Evolutionary conservation across 2,888 invertebrate genomes (phyloP).

Genomic region (Anthoptus insignis): DNA sequence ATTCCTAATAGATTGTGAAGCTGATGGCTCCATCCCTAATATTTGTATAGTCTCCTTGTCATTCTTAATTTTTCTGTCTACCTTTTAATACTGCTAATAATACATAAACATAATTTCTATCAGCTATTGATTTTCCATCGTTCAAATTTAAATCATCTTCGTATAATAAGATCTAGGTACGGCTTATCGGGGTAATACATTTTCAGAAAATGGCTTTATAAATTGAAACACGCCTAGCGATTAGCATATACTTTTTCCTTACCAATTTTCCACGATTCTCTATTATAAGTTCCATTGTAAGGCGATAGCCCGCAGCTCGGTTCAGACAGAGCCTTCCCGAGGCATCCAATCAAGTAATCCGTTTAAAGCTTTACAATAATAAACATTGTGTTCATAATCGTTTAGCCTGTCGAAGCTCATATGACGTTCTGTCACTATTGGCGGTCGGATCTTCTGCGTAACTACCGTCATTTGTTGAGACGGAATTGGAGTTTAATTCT

Average conservation of each 20-base stretch:
- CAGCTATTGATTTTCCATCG: background rate
- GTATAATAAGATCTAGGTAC: constrained; percentile 3
- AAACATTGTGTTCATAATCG: constrained; percentile 66
- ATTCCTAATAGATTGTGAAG: too few species aligned
- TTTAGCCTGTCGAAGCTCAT: constrained; percentile 66
- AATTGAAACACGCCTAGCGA: constrained; percentile 40
- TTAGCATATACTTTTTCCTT: constrained; percentile 53
- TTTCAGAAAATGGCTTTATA: constrained; percentile 36
- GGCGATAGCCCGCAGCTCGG: constrained; percentile 77
- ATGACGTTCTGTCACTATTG: constrained; percentile 79
- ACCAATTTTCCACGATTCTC: constrained; percentile 78
- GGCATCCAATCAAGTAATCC: constrained; percentile 61
- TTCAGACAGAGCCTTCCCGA: constrained; percentile 78
- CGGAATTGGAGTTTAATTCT: constrained; percentile 53
- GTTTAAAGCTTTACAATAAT: constrained; percentile 63
- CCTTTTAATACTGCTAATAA: too few species aligned
- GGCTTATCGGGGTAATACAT: constrained; percentile 1
- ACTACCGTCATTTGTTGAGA: constrained; percentile 53
- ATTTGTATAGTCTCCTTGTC: background rate
- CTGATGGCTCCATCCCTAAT: too few species aligned
- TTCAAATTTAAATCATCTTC: background rate
- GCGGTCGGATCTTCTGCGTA: constrained; percentile 58
- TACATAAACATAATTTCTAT: background rate
- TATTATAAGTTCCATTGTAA: constrained; percentile 81
- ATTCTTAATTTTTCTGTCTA: too few species aligned